Percentiles rank a stretch among this genome's conserved stretches.
Conservation (phyloP, 2,113 vertebrate genomes). For the Apodemus sylvaticus region DNA sequence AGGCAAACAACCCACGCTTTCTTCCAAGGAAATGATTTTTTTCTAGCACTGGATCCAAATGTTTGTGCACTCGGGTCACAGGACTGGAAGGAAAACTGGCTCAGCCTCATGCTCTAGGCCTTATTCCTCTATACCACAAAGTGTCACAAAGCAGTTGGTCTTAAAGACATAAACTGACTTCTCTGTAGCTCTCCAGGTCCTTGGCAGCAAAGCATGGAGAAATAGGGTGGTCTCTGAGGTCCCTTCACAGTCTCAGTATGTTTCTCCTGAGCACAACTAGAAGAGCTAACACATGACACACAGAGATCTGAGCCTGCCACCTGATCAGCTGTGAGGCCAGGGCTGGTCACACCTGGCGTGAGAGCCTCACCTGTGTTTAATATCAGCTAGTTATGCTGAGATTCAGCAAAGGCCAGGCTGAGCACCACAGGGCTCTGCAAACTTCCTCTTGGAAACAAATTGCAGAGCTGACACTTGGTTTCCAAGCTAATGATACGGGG, state of each 20-base stretch:
- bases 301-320: not conserved
- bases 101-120: not conserved
- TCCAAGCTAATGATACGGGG: not conserved
- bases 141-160: not conserved
- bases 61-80: constrained; percentile 7
- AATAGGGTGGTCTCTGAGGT: not conserved
- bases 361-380: not conserved
- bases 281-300: fast-evolving
- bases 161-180: not conserved
- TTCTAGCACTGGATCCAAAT: not conserved
- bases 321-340: not conserved
- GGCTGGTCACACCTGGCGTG: not conserved
- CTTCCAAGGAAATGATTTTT: constrained; percentile 64
- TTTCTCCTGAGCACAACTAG: not conserved
- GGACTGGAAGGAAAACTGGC: not conserved
- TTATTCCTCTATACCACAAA: not conserved
- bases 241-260: not conserved
- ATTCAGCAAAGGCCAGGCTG: not conserved
- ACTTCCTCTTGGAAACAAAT: not conserved
- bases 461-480: not conserved
- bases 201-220: not conserved
- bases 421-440: not conserved
- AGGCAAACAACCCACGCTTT: constrained; percentile 45
- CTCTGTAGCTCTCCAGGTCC: not conserved
- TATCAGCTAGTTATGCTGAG: not conserved